Base-by-base conservation (phyloP, 2,113 vertebrate genomes). In the Seriola aureovittata region DNA sequence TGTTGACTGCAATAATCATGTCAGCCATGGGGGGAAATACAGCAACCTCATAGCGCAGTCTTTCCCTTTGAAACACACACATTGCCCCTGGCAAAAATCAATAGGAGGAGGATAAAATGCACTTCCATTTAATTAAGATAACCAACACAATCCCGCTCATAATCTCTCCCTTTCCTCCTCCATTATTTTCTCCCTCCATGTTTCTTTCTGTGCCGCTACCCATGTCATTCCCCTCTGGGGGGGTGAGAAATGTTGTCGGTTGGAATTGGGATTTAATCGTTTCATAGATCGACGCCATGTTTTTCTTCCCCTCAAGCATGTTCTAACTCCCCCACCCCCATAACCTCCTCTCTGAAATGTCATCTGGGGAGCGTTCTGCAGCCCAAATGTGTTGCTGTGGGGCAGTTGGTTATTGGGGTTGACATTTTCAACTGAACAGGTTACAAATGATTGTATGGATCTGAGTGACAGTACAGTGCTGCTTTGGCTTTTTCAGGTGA, bases 41-140 rank as follows among this genome's bases (percentile, higher is more conserved):
- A 78, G 75, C 67, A 59, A 55, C 46, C 76, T 79, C 44, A 76
- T 68, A 65, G 55, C 68, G 48, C 58, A 64, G 63, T 75, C 79
- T 70, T 66, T 82, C 23, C 50, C 58, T 90, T 88, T 86, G 80
- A 83, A 78, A 88, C 54, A 83, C 59, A 80, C 84, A 90, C 83
- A 86, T 42, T 54, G 85, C 85, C 81, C 11, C 67, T 59, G 77
- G 91, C 88, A 81, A 59, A 85, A 87, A 94, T 94, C 91, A 91
- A 90, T 92, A 91, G 87, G 70, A 89, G 87, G 84, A 90, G 80
- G 88, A 88, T 77, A 70, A 91, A 89, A 92, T 78, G 68, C 83
- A 92, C 86, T 89, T 91, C 85, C 93, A 93, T 95, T 95, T 94
- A 93, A 94, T 95, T 93, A 94, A 92, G 94, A 94, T 94, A 93